Evolutionary conservation across 2,797 vertebrate genomes (phyloP).

Genomic region (Lutjanus argentimaculatus): DNA sequence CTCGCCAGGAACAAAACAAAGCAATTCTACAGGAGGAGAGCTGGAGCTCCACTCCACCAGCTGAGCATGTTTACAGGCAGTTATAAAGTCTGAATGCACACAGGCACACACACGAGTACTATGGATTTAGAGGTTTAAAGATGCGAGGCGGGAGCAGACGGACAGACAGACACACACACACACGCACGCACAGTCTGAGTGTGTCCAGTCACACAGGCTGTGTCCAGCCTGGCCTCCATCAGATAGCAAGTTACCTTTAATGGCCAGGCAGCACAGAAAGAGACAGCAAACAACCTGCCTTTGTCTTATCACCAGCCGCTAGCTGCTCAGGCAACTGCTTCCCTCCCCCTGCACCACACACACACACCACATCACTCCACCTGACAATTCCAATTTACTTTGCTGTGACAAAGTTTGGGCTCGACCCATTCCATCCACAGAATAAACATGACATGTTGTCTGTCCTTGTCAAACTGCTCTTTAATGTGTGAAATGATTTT

Average conservation of each 20-base stretch:
- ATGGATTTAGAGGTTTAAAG: constrained; percentile 37
- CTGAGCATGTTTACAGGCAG: constrained; percentile 38
- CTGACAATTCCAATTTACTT: constrained; percentile 57
- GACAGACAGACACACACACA: constrained; percentile 9
- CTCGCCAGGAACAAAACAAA: constrained; percentile 56
- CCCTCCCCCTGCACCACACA: neutral
- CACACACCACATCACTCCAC: constrained; percentile 14
- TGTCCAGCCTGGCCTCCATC: constrained; percentile 68
- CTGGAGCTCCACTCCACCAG: constrained; percentile 34
- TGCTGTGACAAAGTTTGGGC: constrained; percentile 37
- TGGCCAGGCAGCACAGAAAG: constrained; percentile 67
- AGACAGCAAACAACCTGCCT: constrained; percentile 80
- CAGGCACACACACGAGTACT: constrained; percentile 1
- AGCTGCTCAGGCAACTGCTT: constrained; percentile 41
- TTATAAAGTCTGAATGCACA: constrained; percentile 25
- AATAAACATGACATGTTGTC: constrained; percentile 16
- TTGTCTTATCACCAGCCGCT: constrained; percentile 81
- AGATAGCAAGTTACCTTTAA: constrained; percentile 81
- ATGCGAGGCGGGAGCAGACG: constrained; percentile 25
- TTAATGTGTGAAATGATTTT: neutral
- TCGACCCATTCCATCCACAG: constrained; percentile 3
- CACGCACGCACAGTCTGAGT: neutral
- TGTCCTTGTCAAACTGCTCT: constrained; percentile 8
- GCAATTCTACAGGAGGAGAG: constrained; percentile 36
- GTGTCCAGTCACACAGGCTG: constrained; percentile 34